Evolutionary conservation across 1,140 invertebrate genomes (phyloP).

Genomic region (Drosophila dunni): DNA sequence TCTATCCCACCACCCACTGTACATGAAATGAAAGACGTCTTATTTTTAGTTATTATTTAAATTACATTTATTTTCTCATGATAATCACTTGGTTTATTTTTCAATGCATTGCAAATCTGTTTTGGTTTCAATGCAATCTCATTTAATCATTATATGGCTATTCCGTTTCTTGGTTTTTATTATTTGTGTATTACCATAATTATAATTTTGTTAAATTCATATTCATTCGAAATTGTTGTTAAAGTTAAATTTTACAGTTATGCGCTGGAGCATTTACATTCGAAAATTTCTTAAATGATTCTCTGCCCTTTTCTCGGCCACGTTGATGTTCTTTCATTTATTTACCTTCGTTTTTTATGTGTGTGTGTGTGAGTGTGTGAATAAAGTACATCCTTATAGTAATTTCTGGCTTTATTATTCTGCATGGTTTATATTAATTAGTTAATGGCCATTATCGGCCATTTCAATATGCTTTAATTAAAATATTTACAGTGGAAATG

Average conservation of each 20-base stretch:
- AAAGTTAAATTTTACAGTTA: constrained; percentile 72
- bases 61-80: constrained; percentile 81
- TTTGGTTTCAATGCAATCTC: constrained; percentile 39
- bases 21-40: constrained; percentile 2
- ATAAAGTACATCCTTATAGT: constrained; percentile 62
- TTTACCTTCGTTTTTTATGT: constrained; percentile 17
- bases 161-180: constrained; percentile 34
- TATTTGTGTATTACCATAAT: constrained; percentile 7
- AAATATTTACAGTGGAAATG: constrained; percentile 79
- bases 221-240: constrained; percentile 71
- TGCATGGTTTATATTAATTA: constrained; percentile 62
- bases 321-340: constrained; percentile 1
- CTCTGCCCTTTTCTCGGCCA: constrained; percentile 17
- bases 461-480: constrained; percentile 65
- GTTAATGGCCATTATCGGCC: constrained; percentile 55
- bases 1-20: background rate
- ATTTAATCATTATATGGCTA: constrained; percentile 49
- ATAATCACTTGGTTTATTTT: constrained; percentile 78
- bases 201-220: constrained; percentile 69
- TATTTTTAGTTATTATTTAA: constrained; percentile 69
- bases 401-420: constrained; percentile 41
- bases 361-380: constrained; percentile 25
- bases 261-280: constrained; percentile 69
- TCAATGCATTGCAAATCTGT: constrained; percentile 60
- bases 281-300: constrained; percentile 65